A percentile compares a stretch with the other conserved stretches of the same genome.
Conservation (phyloP, 1,140 invertebrate genomes). For the Drosophila elegans region DNA sequence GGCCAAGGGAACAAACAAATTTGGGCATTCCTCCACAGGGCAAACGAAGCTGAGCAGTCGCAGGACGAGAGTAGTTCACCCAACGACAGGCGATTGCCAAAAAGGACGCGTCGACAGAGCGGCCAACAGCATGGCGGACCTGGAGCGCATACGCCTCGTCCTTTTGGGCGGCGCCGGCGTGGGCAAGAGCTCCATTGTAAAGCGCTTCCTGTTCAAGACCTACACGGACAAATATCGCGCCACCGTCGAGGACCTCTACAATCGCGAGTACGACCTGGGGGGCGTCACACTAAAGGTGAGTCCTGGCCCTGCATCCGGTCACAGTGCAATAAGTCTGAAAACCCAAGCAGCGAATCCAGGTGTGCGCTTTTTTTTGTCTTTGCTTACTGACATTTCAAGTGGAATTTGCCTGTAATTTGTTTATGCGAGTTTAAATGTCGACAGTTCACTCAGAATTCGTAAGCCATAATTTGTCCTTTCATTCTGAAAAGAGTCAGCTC, state of each 20-base stretch:
- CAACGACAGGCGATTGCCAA: constrained; percentile 59
- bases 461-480: not conserved
- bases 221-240: constrained; percentile 94
- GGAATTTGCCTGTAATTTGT: not conserved
- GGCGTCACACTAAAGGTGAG: constrained; percentile 89
- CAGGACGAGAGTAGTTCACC: constrained; percentile 19
- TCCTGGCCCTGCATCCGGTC: constrained; percentile 11
- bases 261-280: constrained; percentile 92
- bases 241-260: constrained; percentile 96
- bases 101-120: constrained; percentile 26
- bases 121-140: constrained; percentile 86
- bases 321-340: not conserved
- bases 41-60: constrained; percentile 32
- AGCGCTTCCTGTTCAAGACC: constrained; percentile 93
- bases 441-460: not conserved
- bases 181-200: constrained; percentile 95
- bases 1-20: constrained; percentile 14
- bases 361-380: not conserved
- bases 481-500: not conserved
- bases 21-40: constrained; percentile 7
- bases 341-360: not conserved
- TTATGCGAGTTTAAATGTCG: constrained; percentile 5
- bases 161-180: constrained; percentile 93
- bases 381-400: constrained; percentile 6
- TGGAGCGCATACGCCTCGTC: constrained; percentile 93